These are phyloP conservation scores for Cryptocephalus primarius DNA, from an alignment of 2,888 invertebrate genomes.

Conservation along the genomic window DNA sequence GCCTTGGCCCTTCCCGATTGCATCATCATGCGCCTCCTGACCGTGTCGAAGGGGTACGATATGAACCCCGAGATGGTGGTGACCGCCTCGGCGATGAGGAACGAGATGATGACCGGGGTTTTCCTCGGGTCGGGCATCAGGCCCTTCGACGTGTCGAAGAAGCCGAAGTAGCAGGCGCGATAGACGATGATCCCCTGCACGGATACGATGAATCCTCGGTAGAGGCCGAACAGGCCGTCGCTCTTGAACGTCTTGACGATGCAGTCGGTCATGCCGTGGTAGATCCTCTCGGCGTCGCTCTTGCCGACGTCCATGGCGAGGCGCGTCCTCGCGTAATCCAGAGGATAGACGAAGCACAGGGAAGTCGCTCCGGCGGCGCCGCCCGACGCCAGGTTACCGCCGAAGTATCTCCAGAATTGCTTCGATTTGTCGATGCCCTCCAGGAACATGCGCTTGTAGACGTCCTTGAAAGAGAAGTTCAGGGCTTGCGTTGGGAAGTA, in stretches of 20 bases:
- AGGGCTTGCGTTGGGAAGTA: conserved; percentile 70
- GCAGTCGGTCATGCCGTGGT: conserved; percentile 50
- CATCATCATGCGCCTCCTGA: conserved; percentile 71
- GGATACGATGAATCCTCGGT: conserved; percentile 54
- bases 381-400: conserved; percentile 64
- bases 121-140: conserved; percentile 54
- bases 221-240: conserved; percentile 51
- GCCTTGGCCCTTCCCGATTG: conserved; percentile 54
- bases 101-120: conserved; percentile 46
- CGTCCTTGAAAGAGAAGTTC: conserved; percentile 72
- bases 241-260: conserved; percentile 41
- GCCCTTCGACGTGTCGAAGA: conserved; percentile 51
- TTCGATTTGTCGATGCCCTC: conserved; percentile 61
- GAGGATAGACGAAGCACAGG: conserved; percentile 64
- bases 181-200: conserved; percentile 59
- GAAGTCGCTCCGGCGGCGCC: conserved; percentile 71
- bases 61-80: conserved; percentile 64
- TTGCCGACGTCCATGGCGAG: conserved; percentile 22
- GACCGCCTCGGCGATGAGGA: conserved; percentile 52
- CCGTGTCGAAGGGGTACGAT: conserved; percentile 70
- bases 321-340: conserved; percentile 67
- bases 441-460: conserved; percentile 61
- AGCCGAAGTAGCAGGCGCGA: conserved; percentile 55
- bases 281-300: conserved; percentile 32
- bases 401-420: conserved; percentile 59